Evolutionary conservation across 64 coral and sea anemone species (phyloP).

Genomic region (Trachythela sp.): DNA sequence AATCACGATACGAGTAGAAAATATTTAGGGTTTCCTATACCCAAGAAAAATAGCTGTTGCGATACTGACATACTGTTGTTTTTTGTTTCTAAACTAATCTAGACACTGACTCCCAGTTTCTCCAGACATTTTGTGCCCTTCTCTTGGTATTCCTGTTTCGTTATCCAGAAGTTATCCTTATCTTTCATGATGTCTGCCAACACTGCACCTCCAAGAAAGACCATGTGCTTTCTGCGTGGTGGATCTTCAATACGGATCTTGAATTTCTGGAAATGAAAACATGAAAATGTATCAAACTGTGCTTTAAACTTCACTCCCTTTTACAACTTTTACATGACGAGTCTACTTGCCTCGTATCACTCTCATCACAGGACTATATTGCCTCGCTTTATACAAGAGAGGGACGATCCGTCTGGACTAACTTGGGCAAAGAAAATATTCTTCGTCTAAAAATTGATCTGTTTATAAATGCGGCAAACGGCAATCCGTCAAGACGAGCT

Average conservation of each 20-base stretch:
- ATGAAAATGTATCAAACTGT: too few relatives aligned
- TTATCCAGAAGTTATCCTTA: constrained; percentile 98
- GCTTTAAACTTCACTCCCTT: too few relatives aligned
- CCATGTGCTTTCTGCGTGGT: constrained; percentile 96
- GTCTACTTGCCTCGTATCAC: too few relatives aligned
- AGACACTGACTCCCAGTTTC: constrained; percentile 77
- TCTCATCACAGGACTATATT: too few relatives aligned
- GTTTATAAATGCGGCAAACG: too few relatives aligned
- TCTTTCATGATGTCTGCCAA: constrained; percentile 98
- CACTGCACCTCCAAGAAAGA: constrained; percentile 89
- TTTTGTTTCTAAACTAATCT: background rate
- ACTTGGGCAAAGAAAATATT: background rate
- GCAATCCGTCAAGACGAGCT: too few relatives aligned
- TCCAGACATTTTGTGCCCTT: constrained; percentile 90
- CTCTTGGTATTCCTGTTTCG: constrained; percentile 83
- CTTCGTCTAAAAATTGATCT: too few relatives aligned
- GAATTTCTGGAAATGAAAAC: constrained; percentile 76
- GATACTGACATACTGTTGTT: background rate
- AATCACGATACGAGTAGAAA: constrained; percentile 1
- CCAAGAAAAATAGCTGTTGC: background rate
- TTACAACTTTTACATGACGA: too few relatives aligned
- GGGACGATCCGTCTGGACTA: too few relatives aligned
- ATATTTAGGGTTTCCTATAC: background rate
- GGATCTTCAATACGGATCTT: constrained; percentile 99
- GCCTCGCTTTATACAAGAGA: too few relatives aligned